phyloP scores from a whole-genome alignment of 2,888 invertebrate genomes.

The Drosophila paramelanica region DNA sequence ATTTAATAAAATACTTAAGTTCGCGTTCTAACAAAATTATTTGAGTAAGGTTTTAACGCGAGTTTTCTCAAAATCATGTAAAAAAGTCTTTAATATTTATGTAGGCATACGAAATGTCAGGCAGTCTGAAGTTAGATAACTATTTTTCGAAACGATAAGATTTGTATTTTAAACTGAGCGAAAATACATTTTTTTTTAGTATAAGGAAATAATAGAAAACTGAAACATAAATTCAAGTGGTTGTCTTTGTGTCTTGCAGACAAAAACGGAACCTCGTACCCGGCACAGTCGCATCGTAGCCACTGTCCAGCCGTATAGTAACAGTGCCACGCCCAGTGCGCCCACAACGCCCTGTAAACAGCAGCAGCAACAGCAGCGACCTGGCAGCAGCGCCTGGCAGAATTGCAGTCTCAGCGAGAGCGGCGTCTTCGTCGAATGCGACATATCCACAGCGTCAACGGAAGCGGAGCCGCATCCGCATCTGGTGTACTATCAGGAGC shows the following conservation, averaged over 20 bases:
- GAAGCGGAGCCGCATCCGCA: constrained; percentile 87
- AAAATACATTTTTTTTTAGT: constrained; percentile 23
- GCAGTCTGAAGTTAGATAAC: constrained; percentile 12
- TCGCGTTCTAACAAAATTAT: too few relatives aligned
- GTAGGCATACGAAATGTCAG: constrained; percentile 26
- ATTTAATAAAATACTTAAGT: too few relatives aligned
- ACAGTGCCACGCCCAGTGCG: constrained; percentile 70
- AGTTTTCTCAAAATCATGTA: too few relatives aligned
- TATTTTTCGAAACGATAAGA: constrained; percentile 12
- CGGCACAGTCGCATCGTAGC: constrained; percentile 86
- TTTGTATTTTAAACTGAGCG: constrained; percentile 22
- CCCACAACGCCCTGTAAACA: constrained; percentile 64
- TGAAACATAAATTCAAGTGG: constrained; percentile 46
- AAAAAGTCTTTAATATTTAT: too few relatives aligned
- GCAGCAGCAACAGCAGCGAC: constrained; percentile 16
- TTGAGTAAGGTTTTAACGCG: too few relatives aligned
- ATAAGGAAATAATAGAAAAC: constrained; percentile 6
- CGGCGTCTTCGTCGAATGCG: constrained; percentile 90
- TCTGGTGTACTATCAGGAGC: constrained; percentile 89
- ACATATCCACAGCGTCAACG: constrained; percentile 67
- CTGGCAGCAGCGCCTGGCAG: constrained; percentile 71
- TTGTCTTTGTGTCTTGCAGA: constrained; percentile 50
- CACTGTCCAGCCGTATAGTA: constrained; percentile 88
- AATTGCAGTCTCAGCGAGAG: constrained; percentile 89
- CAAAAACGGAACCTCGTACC: constrained; percentile 53